Conservation (phyloP, 2,113 vertebrate genomes). For the Caranx ignobilis region DNA sequence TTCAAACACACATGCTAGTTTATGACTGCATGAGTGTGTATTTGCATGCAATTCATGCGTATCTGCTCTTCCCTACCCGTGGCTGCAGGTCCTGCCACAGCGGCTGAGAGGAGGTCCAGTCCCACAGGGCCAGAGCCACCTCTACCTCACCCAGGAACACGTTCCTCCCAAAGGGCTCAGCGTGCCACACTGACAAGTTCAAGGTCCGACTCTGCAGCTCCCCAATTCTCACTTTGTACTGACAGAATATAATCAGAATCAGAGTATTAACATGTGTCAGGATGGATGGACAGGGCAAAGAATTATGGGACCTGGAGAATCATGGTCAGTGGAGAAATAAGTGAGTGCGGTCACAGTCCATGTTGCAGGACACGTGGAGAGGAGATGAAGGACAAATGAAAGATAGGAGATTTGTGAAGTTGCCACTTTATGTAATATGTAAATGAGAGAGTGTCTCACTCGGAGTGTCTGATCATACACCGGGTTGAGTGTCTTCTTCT, state of each 20-base stretch:
- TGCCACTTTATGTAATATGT: slow-evolving; percentile 17
- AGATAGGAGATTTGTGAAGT: slow-evolving; percentile 5
- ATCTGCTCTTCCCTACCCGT: slow-evolving; percentile 82
- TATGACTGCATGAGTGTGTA: background rate
- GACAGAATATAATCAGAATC: slow-evolving; percentile 2
- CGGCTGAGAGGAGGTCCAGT: slow-evolving; percentile 87
- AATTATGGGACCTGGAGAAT: background rate
- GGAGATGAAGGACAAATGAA: slow-evolving; percentile 1
- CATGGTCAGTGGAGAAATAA: background rate
- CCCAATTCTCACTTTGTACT: slow-evolving; percentile 90
- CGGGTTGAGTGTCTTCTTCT: slow-evolving; percentile 92
- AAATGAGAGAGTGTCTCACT: slow-evolving; percentile 80
- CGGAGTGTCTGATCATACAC: slow-evolving; percentile 92
- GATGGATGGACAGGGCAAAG: background rate
- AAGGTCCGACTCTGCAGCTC: slow-evolving; percentile 90
- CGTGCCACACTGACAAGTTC: slow-evolving; percentile 96
- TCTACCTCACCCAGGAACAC: slow-evolving; percentile 96
- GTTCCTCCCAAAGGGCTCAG: slow-evolving; percentile 90
- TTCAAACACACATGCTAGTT: background rate
- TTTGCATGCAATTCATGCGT: slow-evolving; percentile 7
- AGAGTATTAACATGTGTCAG: background rate
- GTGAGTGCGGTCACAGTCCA: background rate
- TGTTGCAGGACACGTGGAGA: background rate
- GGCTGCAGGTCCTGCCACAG: slow-evolving; percentile 91
- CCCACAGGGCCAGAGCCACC: slow-evolving; percentile 88